Percentiles rank a stretch among this genome's conserved stretches.
Evolutionary conservation across 2,113 vertebrate species (phyloP).

Genomic region (Callorhinus ursinus): DNA sequence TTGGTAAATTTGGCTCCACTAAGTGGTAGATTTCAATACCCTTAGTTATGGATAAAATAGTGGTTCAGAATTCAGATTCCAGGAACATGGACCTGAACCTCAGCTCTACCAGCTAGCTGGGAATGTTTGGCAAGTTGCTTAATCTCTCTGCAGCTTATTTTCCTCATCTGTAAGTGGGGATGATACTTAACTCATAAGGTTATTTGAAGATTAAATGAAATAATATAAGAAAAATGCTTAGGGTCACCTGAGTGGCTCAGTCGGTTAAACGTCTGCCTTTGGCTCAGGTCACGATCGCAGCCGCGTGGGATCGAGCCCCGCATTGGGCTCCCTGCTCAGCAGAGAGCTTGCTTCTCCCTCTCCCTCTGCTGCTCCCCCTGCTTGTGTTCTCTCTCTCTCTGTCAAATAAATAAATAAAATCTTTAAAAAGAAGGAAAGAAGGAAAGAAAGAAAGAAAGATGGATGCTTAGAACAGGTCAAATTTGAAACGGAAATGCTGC

Average conservation of each 20-base stretch:
- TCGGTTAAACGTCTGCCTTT: too few relatives aligned
- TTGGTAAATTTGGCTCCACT: not conserved
- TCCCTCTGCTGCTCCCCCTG: too few relatives aligned
- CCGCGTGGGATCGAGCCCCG: too few relatives aligned
- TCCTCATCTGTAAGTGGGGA: not conserved
- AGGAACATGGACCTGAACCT: not conserved
- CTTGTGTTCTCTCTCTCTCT: too few relatives aligned
- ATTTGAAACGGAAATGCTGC: not conserved
- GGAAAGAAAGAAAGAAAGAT: too few relatives aligned
- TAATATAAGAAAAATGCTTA: not conserved
- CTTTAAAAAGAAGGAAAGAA: too few relatives aligned
- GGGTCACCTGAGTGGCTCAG: too few relatives aligned
- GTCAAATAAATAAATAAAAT: too few relatives aligned
- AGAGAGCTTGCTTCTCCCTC: too few relatives aligned
- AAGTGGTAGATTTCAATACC: not conserved
- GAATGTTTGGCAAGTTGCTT: not conserved
- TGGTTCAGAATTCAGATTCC: not conserved
- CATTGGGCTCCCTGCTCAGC: too few relatives aligned
- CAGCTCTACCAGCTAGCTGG: not conserved
- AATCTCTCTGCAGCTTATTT: not conserved
- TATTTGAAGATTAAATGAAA: constrained; percentile 6
- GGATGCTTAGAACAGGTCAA: not conserved
- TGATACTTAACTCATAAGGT: not conserved
- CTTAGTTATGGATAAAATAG: not conserved
- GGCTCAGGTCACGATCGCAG: too few relatives aligned